These are phyloP conservation scores for Tachysurus fulvidraco DNA, from an alignment of 2,113 vertebrate genomes.

Conservation along the genomic window DNA sequence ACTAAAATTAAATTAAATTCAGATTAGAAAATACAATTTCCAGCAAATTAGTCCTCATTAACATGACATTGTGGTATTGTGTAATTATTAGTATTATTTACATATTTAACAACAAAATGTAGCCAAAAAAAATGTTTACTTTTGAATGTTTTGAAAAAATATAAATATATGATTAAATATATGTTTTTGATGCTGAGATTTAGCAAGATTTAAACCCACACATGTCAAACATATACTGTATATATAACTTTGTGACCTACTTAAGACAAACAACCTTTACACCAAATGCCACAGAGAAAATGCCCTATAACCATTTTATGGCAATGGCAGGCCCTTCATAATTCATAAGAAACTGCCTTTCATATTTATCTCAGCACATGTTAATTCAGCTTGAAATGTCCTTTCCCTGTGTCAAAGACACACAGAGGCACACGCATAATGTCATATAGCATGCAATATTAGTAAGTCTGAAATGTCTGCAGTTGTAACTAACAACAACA, in stretches of 20 bases:
- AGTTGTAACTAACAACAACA: not conserved
- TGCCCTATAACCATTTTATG: constrained; percentile 59
- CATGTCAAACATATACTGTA: too few relatives aligned
- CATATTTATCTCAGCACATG: constrained; percentile 60
- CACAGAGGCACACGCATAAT: constrained; percentile 16
- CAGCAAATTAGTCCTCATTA: not conserved
- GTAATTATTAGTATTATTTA: not conserved
- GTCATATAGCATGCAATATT: constrained; percentile 40
- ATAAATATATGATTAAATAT: not conserved
- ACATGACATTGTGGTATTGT: not conserved
- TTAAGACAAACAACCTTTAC: constrained; percentile 65
- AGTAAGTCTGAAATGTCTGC: constrained; percentile 20
- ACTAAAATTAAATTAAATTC: not conserved
- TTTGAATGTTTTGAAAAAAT: too few relatives aligned
- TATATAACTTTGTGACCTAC: constrained; percentile 68
- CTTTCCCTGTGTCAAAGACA: constrained; percentile 44
- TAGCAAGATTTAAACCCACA: too few relatives aligned
- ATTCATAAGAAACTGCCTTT: constrained; percentile 67
- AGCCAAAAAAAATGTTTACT: not conserved
- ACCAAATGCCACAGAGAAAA: constrained; percentile 59
- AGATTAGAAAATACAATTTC: not conserved
- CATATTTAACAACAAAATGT: not conserved
- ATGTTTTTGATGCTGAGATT: not conserved
- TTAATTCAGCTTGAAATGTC: constrained; percentile 63
- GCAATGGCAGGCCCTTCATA: constrained; percentile 69